phyloP scores from a whole-genome alignment of 2,797 vertebrate genomes.

The Gila robusta region DNA sequence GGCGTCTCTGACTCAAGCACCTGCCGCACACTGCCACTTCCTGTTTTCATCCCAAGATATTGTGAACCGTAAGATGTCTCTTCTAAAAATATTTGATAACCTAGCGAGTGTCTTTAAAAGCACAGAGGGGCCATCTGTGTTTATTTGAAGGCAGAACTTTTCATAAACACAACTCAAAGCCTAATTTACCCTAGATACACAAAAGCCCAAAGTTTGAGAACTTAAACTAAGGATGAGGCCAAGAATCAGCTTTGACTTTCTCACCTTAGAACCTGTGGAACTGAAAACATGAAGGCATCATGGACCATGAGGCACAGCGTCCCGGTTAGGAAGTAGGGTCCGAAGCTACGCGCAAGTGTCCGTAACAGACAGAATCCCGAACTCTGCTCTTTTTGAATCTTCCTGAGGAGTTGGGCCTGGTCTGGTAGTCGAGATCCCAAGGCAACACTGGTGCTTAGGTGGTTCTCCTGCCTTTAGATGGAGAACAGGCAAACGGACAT shows the following conservation, averaged over 20 bases:
- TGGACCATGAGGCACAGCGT: slow-evolving; percentile 87
- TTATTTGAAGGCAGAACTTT: slow-evolving; percentile 43
- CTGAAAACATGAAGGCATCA: slow-evolving; percentile 89
- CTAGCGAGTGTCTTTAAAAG: slow-evolving; percentile 39
- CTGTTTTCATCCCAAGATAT: slow-evolving; percentile 60
- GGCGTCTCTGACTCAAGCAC: slow-evolving; percentile 49
- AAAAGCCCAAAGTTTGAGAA: slow-evolving; percentile 22
- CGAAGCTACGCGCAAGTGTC: slow-evolving; percentile 84
- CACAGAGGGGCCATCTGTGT: slow-evolving; percentile 37
- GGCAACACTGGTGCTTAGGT: slow-evolving; percentile 71
- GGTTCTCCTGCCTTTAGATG: slow-evolving; percentile 78
- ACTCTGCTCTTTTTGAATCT: slow-evolving; percentile 79
- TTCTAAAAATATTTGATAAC: slow-evolving; percentile 52
- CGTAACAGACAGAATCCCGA: slow-evolving; percentile 83
- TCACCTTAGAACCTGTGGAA: slow-evolving; percentile 91
- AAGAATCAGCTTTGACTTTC: slow-evolving; percentile 51
- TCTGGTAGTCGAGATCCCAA: slow-evolving; percentile 78
- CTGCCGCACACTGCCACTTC: slow-evolving; percentile 58
- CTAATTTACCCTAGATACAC: slow-evolving; percentile 23
- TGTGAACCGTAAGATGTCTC: slow-evolving; percentile 50
- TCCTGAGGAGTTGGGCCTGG: slow-evolving; percentile 85
- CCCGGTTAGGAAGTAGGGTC: slow-evolving; percentile 85
- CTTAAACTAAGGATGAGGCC: background rate
- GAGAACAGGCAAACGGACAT: slow-evolving; percentile 59
- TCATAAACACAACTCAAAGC: slow-evolving; percentile 24